Percentiles rank a stretch among this genome's conserved stretches.
Conservation (phyloP, 37 sponge, comb jelly and placozoan species). For the Dysidea cf. avara region DNA sequence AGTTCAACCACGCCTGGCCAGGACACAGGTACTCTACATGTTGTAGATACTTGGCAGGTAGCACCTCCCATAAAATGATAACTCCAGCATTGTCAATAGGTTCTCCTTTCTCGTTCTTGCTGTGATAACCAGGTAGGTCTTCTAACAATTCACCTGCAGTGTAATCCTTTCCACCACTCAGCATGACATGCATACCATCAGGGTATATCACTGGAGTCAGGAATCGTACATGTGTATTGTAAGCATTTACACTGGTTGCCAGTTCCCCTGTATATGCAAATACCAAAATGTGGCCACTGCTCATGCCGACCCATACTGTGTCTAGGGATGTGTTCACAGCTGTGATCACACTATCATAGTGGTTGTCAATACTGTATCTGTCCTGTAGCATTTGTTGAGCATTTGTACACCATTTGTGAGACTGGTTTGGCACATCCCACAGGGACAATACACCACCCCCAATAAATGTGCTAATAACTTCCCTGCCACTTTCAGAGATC, state of each 20-base stretch:
- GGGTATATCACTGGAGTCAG: not conserved
- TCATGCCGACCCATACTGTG: slow-evolving; percentile 32
- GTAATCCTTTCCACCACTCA: slow-evolving; percentile 34
- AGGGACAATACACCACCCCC: not conserved
- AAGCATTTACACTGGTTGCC: slow-evolving; percentile 4
- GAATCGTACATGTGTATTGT: slow-evolving; percentile 18
- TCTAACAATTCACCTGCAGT: slow-evolving; percentile 1
- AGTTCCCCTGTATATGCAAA: slow-evolving; percentile 8
- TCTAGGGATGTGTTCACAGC: slow-evolving; percentile 31
- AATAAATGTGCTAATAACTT: too few relatives aligned
- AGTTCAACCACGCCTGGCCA: too few relatives aligned
- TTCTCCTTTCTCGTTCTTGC: not conserved
- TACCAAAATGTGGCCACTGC: slow-evolving; percentile 26
- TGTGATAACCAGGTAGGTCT: not conserved
- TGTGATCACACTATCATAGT: slow-evolving; percentile 10
- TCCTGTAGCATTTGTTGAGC: too few relatives aligned
- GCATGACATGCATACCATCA: slow-evolving; percentile 2
- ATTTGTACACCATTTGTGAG: too few relatives aligned
- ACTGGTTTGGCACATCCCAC: not conserved
- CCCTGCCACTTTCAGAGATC: too few relatives aligned
- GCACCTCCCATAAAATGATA: slow-evolving; percentile 43
- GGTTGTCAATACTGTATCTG: not conserved
- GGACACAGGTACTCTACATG: not conserved
- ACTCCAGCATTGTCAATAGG: slow-evolving; percentile 22
- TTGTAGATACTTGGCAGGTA: not conserved